These are phyloP conservation scores for Myiagra hebetior DNA, from an alignment of 2,113 vertebrate species.

Conservation along the genomic window DNA sequence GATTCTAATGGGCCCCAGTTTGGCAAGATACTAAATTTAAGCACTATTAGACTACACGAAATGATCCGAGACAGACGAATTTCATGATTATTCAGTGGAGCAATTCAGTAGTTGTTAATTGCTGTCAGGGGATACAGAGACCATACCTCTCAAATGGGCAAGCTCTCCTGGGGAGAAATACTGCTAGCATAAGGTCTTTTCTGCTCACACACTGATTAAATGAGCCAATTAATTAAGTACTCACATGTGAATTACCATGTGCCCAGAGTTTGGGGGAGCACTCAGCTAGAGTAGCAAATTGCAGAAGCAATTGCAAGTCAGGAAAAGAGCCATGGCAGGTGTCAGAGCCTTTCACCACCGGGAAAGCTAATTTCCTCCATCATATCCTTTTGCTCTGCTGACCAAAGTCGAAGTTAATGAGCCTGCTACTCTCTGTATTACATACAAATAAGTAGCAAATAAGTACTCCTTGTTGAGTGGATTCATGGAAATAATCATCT, in stretches of 20 bases:
- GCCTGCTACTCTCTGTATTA: background rate
- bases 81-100: slow-evolving; percentile 56
- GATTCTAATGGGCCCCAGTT: background rate
- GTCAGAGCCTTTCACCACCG: background rate
- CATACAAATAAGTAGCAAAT: slow-evolving; percentile 7
- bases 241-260: slow-evolving; percentile 46
- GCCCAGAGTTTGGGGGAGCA: background rate
- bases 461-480: background rate
- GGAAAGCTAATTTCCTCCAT: slow-evolving; percentile 5
- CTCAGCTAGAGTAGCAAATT: background rate
- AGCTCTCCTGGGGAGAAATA: slow-evolving; percentile 36
- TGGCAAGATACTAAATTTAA: slow-evolving; percentile 56
- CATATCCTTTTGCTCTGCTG: background rate
- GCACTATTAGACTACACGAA: background rate
- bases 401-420: slow-evolving; percentile 22
- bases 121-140: slow-evolving; percentile 18
- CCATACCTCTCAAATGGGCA: slow-evolving; percentile 44
- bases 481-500: background rate
- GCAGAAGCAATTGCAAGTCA: background rate
- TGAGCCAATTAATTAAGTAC: slow-evolving; percentile 54
- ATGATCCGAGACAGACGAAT: slow-evolving; percentile 41
- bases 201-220: slow-evolving; percentile 43
- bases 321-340: slow-evolving; percentile 5
- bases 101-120: slow-evolving; percentile 37
- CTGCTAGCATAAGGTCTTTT: slow-evolving; percentile 44